Base-by-base conservation (phyloP, 2,797 vertebrate species). In the Tachyglossus aculeatus region DNA sequence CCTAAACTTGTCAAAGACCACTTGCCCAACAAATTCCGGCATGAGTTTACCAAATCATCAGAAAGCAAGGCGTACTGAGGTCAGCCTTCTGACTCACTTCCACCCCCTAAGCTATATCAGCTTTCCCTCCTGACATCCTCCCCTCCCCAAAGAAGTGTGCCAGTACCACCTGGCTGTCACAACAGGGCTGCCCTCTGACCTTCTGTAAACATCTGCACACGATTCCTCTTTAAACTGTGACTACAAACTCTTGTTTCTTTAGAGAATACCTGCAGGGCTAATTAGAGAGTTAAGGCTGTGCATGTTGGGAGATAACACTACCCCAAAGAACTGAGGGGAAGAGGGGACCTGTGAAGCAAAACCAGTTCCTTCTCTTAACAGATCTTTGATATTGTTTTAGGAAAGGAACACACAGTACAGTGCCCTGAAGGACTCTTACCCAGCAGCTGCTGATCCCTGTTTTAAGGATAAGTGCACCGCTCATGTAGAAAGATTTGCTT, bases 101-200 rank as follows among this genome's bases (percentile, higher is more conserved):
- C 22, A 25, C 59, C 58, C 39, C 43, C 24, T 0, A 18, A 56
- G 5, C 1, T 62, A 41, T 32, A 22, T 27, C 1, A 0, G 7
- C 25, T 61, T 52, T 50, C 77, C 65, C 50, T 43, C 25, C 53
- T 21, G n/a, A n/a, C 12, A 9, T 66, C 41, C 57, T 29, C 34
- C 36, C 4, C 16, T 82, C 51, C 24, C 31, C 51, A 43, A 27
- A 74, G 69, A 64, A 77, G 50, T 74, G 24, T 72, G 69, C 54
- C 77, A 81, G 67, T 67, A 74, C 77, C 62, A 77, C 44, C 53
- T 4, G 39, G 68, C 76, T 89, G 88, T 92, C 91, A 92, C 88
- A 91, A 91, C 87, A 91, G 82, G 57, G 80, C 82, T 91, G 75
- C 86, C 86, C 89, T 91, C 75, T 90, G 89, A 93, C 91, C 90